Conservation (phyloP, 1,140 invertebrate species). For the Chlorops oryzae region DNA sequence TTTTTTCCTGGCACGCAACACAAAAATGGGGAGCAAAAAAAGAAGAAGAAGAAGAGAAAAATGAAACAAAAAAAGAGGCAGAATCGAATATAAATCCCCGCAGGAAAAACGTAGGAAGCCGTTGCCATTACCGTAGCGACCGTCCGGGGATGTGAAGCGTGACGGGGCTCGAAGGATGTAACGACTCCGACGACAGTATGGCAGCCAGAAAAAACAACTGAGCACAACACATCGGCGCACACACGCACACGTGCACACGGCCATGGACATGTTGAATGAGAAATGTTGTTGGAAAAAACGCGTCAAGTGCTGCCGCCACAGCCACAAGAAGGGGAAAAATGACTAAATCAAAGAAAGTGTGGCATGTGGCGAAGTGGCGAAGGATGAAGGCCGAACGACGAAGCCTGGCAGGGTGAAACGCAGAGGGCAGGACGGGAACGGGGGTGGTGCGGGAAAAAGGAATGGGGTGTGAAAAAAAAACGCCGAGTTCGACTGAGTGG, state of each 20-base stretch:
- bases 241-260: no score
- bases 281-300: no score
- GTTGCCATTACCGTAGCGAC: slow-evolving; percentile 2
- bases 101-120: slow-evolving; percentile 41
- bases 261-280: no score
- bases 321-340: slow-evolving; percentile 40
- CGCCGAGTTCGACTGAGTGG: slow-evolving; percentile 45
- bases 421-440: no score
- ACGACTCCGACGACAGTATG: no score
- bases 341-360: slow-evolving; percentile 47
- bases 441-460: no score
- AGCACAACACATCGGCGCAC: no score
- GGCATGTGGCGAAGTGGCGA: slow-evolving; percentile 32
- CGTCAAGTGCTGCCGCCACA: slow-evolving; percentile 9
- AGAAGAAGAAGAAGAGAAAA: background rate
- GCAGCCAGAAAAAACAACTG: no score
- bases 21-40: slow-evolving; percentile 37
- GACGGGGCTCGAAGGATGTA: no score
- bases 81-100: slow-evolving; percentile 15
- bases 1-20: slow-evolving; percentile 34
- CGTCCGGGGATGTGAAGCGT: no score
- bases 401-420: slow-evolving; percentile 20
- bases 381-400: slow-evolving; percentile 25
- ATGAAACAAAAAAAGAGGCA: slow-evolving; percentile 1
- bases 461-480: slow-evolving; percentile 43